phyloP scores from a whole-genome alignment of 2,797 vertebrate genomes.

The Sciurus carolinensis region DNA sequence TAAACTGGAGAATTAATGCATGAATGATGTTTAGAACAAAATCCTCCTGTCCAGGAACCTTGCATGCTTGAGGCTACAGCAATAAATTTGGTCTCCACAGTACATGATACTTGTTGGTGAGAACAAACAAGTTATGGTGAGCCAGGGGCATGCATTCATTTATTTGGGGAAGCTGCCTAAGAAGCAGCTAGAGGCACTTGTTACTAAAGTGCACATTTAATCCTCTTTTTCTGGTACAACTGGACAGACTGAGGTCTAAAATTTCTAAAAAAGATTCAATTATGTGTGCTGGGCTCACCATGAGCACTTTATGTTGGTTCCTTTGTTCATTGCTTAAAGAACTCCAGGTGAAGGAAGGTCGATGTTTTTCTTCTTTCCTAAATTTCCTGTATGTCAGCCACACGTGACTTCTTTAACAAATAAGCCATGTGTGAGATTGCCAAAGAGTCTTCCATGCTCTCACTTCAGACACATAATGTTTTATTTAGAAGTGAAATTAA shows the following conservation, averaged over 20 bases:
- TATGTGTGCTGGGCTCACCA: not conserved
- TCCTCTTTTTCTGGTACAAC: not conserved
- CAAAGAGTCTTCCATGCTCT: not conserved
- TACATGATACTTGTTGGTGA: not conserved
- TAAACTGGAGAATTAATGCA: conserved; percentile 58
- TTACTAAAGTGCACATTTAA: not conserved
- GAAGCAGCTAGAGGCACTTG: not conserved
- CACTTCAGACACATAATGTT: not conserved
- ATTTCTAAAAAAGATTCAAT: not conserved
- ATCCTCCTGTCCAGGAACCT: not conserved
- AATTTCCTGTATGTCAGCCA: not conserved
- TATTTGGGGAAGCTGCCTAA: not conserved
- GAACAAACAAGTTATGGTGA: conserved; percentile 36
- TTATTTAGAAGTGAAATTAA: conserved; percentile 43
- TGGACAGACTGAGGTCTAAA: not conserved
- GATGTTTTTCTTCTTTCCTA: not conserved
- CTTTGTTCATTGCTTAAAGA: conserved; percentile 3
- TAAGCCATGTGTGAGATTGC: not conserved
- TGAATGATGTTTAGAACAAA: conserved; percentile 47
- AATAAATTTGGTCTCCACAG: not conserved
- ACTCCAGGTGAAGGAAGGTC: not conserved
- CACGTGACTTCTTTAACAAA: not conserved
- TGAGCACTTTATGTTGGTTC: not conserved
- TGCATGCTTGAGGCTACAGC: not conserved
- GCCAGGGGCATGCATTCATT: not conserved